Evolutionary conservation across 1,140 invertebrate genomes (phyloP), one percentile per base, ranked within the genome.

Genomic region (Eumaeus atala): DNA sequence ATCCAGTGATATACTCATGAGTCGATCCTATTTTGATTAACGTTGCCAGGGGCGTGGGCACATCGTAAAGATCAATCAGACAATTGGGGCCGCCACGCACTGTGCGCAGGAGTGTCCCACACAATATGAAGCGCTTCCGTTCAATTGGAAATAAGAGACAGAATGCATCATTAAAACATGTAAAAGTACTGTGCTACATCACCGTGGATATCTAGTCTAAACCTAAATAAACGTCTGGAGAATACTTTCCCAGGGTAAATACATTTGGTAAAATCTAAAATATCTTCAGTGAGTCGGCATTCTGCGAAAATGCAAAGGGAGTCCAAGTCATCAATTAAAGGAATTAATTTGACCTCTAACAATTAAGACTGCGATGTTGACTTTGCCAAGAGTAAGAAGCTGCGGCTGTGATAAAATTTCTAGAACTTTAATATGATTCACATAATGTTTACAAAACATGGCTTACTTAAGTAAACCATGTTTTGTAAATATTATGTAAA

Each of bases 11-110:
- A 21, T 40, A 53, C 51, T 54, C 44, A 21, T 57, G 44, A 56
- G 58, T 56, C 61, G 68, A 65, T 72, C 66, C 51, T 70, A 68
- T 64, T 69, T 69, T 59, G 68, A 73, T 75, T 64, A 70, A 58
- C 66, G 62, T 64, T 62, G 51, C 37, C 61, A 61, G 67, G 78
- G 76, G 81, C 76, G 79, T 76, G 70, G 77, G 52, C 65, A 59
- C 60, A 70, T 82, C 77, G 80, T 83, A 83, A 85, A 83, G 78
- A 82, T 81, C 78, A 83, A 82, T 85, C 79, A 82, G 77, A 79
- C 82, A 82, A 85, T 84, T 84, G 79, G 66, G 73, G 75, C 69
- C 79, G 74, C 74, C 63, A 84, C 77, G 80, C 70, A 72, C 63
- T 59, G 51, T 71, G 82, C 77, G 73, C 74, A 82, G 78, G 77